These are phyloP conservation scores for Cyaniris semiargus DNA, from an alignment of 2,888 invertebrate genomes.

Conservation along the genomic window DNA sequence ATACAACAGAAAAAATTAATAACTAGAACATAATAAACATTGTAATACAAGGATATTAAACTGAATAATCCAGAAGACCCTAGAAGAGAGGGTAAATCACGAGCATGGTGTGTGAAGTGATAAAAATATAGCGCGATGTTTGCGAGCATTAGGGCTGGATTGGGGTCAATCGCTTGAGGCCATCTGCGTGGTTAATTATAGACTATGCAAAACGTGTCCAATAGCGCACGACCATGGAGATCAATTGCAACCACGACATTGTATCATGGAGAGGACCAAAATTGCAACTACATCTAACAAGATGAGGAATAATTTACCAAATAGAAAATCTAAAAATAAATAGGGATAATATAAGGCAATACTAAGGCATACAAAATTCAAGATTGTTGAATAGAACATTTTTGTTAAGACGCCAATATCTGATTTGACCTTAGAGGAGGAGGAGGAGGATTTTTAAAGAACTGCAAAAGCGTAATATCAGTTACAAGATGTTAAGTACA, in stretches of 20 bases:
- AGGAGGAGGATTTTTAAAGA: background rate
- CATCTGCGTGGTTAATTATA: constrained; percentile 78
- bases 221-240: constrained; percentile 63
- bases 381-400: no score
- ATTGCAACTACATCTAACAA: background rate
- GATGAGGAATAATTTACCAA: background rate
- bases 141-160: constrained; percentile 71
- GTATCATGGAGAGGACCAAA: constrained; percentile 19
- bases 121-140: constrained; percentile 70
- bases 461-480: background rate
- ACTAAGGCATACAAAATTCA: no score
- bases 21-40: background rate
- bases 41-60: background rate
- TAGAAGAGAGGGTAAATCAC: constrained; percentile 39
- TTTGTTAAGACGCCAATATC: background rate
- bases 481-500: background rate
- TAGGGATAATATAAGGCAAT: no score
- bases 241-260: constrained; percentile 58
- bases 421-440: background rate
- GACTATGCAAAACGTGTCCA: constrained; percentile 62
- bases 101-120: constrained; percentile 58
- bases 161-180: constrained; percentile 78
- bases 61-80: background rate
- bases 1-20: background rate
- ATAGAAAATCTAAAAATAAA: background rate